Conservation (phyloP, 2,888 invertebrate genomes). For the Limulus polyphemus region DNA sequence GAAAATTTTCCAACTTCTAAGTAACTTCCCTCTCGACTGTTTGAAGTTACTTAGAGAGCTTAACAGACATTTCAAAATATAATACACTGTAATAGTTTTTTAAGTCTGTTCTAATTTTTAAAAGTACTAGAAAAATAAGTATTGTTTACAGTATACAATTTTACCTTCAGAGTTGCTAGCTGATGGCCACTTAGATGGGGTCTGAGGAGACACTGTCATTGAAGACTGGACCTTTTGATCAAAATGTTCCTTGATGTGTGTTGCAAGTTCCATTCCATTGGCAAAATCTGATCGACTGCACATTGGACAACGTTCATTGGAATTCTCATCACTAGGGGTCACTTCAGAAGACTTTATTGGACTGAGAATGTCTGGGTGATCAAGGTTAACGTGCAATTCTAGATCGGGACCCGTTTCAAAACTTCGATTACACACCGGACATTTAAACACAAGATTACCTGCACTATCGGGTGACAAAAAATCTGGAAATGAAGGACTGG, state of each 20-base stretch:
- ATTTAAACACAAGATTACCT: slow-evolving; percentile 45
- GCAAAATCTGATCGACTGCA: slow-evolving; percentile 34
- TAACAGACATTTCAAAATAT: no score
- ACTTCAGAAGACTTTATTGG: slow-evolving; percentile 40
- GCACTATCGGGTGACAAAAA: slow-evolving; percentile 14
- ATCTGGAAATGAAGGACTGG: slow-evolving; percentile 47
- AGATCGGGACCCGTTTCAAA: slow-evolving; percentile 51
- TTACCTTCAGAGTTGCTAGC: no score
- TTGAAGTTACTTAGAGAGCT: no score
- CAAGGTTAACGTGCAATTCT: slow-evolving; percentile 72
- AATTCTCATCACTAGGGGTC: slow-evolving; percentile 31
- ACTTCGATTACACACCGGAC: slow-evolving; percentile 63
- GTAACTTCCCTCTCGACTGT: no score
- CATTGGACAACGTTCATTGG: slow-evolving; percentile 36
- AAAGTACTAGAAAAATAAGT: no score
- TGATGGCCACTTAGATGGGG: slow-evolving; percentile 3
- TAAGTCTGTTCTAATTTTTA: no score
- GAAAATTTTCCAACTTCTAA: no score
- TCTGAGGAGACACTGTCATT: slow-evolving; percentile 21
- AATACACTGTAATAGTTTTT: no score
- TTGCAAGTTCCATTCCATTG: slow-evolving; percentile 45
- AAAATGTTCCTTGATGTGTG: slow-evolving; percentile 73
- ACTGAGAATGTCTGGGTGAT: slow-evolving; percentile 66
- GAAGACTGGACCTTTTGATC: slow-evolving; percentile 35
- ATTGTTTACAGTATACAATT: no score